Percentiles rank a stretch among this genome's conserved stretches.
Conservation (phyloP, 2,797 vertebrate species). For the Oreonectes daqikongensis region DNA sequence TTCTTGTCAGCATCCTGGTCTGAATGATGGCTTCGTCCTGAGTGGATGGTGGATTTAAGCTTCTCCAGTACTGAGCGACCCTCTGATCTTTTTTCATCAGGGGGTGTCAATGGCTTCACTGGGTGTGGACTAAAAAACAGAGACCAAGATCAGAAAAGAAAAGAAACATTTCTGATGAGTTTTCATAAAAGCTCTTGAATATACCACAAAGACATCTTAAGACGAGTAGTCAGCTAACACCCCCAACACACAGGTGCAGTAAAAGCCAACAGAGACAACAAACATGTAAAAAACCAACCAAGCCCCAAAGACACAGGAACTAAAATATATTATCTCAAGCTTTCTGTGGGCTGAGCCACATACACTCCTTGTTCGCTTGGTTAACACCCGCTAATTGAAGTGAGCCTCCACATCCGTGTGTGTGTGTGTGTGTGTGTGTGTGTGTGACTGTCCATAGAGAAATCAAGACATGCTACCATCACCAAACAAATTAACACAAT, state of each 20-base stretch:
- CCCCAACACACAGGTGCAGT: neutral
- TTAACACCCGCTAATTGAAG: constrained; percentile 75
- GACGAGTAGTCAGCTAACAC: neutral
- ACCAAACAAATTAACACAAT: constrained; percentile 60
- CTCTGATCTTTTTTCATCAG: constrained; percentile 78
- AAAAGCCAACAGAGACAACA: neutral
- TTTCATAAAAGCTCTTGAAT: neutral
- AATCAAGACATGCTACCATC: constrained; percentile 60
- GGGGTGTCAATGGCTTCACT: constrained; percentile 88
- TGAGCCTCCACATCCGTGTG: constrained; percentile 68
- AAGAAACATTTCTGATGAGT: neutral
- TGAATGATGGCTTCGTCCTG: constrained; percentile 70
- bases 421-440: constrained; percentile 43
- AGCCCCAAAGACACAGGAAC: neutral
- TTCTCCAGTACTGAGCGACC: constrained; percentile 84
- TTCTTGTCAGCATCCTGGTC: constrained; percentile 76
- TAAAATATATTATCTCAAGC: constrained; percentile 1
- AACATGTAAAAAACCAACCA: neutral
- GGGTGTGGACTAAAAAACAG: constrained; percentile 83
- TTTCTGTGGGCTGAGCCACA: constrained; percentile 19
- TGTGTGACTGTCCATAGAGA: constrained; percentile 54
- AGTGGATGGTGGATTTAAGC: constrained; percentile 82
- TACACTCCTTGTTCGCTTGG: constrained; percentile 19
- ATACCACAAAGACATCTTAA: neutral
- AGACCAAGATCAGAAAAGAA: too few relatives aligned